Base-by-base conservation (phyloP, 2,113 vertebrate genomes). In the Phylloscopus trochilus region DNA sequence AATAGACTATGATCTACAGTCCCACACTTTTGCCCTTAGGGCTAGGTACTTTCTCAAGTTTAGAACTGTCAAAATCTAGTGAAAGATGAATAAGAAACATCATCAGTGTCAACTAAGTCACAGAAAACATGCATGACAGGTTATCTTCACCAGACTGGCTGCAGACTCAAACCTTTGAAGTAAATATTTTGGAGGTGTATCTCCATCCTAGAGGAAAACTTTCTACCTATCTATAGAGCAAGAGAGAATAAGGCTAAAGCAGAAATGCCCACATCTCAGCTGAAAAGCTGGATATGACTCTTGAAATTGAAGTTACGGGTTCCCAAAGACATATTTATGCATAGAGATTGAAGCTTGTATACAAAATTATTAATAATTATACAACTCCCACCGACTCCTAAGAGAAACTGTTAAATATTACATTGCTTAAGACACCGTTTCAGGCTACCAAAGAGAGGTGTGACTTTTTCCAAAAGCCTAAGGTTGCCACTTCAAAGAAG, bases 31-130 rank as follows among this genome's bases (percentile, higher is more conserved):
- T 93, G 95, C 74, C 89, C 74, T 37, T 28, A 19, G 63, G 92
- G 92, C 81, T 91, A 86, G 63, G 46, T 33, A 46, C 53, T 82
- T 95, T 94, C 95, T 96, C 35, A 70, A 83, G 90, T 87, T 93
- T 87, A 55, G 52, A 95, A 79, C 62, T 74, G 84, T 87, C 90
- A 81, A 86, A 75, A 92, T 86, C 39, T n/a, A 72, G n/a, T 37
- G 66, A 68, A 91, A 95, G 75, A 81, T 70, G 60, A 93, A 85
- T 15, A 74, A 51, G 60, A 91, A 88, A 83, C 73, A 77, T 68
- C 89, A 91, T 81, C 81, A 90, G n/a, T 60, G 92, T 39, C 83
- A 47, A 39, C 70, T 33, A 47, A 92, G 94, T 76, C 62, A 87
- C 17, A 51, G 81, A 79, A 92, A 96, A 94, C 46, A 87, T 14